Evolutionary conservation across 2,888 invertebrate species (phyloP).

Genomic region (Eristalis pertinax): DNA sequence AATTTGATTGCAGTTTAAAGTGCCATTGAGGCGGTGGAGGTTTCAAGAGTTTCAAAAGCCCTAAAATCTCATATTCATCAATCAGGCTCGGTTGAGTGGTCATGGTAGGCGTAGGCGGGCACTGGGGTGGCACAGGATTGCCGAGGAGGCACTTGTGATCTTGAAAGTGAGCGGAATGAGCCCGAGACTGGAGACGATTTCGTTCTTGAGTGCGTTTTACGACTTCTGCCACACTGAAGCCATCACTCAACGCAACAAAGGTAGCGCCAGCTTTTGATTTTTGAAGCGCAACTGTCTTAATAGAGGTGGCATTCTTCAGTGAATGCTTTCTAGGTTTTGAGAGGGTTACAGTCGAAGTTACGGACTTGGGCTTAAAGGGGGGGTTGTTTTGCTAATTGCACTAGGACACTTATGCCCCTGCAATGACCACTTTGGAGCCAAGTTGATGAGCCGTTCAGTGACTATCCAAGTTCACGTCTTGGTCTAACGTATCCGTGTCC

Average conservation of each 20-base stretch:
- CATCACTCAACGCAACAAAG: too few species aligned
- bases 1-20: constrained; percentile 28
- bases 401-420: too few species aligned
- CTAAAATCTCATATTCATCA: neutral
- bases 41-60: neutral
- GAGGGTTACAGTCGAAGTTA: too few species aligned
- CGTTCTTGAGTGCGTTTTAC: neutral
- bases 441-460: too few species aligned
- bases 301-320: too few species aligned
- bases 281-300: neutral
- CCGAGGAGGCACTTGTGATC: neutral
- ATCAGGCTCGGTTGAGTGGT: neutral
- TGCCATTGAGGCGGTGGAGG: neutral
- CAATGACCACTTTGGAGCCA: too few species aligned
- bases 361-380: too few species aligned
- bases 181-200: neutral
- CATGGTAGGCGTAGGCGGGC: neutral
- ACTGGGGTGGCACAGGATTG: neutral
- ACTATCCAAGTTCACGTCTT: too few species aligned
- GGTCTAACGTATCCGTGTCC: too few species aligned
- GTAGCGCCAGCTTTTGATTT: too few species aligned
- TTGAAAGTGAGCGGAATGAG: neutral
- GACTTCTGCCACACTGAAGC: neutral
- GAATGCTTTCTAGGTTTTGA: too few species aligned
- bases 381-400: too few species aligned